Conservation (phyloP, 2,113 vertebrate species). For the Rhinopomastus cyanomelas region DNA sequence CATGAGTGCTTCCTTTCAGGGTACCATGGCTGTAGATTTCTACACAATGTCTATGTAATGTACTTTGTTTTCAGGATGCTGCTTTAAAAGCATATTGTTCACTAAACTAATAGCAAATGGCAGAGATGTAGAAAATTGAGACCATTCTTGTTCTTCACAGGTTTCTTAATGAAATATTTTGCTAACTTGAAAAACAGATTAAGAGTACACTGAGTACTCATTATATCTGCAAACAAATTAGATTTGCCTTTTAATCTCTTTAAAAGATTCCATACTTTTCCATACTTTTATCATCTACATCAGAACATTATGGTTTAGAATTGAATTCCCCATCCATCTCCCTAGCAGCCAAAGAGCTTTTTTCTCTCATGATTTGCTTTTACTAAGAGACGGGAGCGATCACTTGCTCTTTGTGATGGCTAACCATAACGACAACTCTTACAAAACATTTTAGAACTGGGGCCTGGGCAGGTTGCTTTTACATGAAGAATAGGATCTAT, state of each 20-base stretch:
- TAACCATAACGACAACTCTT: not conserved
- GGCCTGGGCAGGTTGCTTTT: not conserved
- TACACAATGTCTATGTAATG: not conserved
- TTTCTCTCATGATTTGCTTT: not conserved
- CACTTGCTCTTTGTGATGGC: not conserved
- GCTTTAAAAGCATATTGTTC: not conserved
- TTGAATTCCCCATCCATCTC: not conserved
- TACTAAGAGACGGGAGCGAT: not conserved
- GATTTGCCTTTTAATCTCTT: not conserved
- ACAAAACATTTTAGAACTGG: not conserved
- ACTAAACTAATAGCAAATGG: not conserved
- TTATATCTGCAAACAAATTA: not conserved
- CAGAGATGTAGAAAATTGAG: not conserved
- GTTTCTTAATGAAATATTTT: not conserved
- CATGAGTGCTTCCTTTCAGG: not conserved
- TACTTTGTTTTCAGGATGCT: slow-evolving; percentile 3
- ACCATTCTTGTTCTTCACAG: not conserved
- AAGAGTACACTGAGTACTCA: not conserved
- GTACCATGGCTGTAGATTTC: not conserved
- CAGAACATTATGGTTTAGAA: not conserved
- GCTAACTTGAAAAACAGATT: not conserved
- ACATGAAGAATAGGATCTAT: not conserved
- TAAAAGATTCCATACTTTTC: not conserved
- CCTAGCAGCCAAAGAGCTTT: not conserved
- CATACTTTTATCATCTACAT: not conserved